Conservation (phyloP, 1,140 invertebrate species). For the Cyrtorhinus lividipennis region DNA sequence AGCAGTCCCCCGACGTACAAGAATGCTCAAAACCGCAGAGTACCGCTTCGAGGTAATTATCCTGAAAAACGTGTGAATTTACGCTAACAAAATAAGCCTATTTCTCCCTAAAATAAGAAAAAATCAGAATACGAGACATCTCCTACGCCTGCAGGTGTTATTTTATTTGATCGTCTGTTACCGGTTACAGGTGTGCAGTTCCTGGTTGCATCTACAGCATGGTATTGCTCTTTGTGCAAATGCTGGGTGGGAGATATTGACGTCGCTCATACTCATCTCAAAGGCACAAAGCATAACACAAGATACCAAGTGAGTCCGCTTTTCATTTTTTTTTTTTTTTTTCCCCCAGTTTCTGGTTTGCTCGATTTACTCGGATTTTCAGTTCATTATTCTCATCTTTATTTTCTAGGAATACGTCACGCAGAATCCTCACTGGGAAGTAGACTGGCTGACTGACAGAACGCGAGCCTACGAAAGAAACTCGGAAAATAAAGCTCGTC, state of each 20-base stretch:
- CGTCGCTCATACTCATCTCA: slow-evolving; percentile 68
- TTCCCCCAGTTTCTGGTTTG: neutral
- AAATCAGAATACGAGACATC: no score
- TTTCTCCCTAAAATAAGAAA: no score
- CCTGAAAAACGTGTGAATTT: no score
- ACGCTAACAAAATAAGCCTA: no score
- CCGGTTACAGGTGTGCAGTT: slow-evolving; percentile 65
- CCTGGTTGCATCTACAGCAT: slow-evolving; percentile 67
- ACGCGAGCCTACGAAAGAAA: slow-evolving; percentile 44
- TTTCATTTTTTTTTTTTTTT: neutral
- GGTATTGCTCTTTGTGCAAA: slow-evolving; percentile 76
- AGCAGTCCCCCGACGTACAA: slow-evolving; percentile 42
- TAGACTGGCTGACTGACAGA: slow-evolving; percentile 63
- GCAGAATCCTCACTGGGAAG: slow-evolving; percentile 70
- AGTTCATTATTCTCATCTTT: slow-evolving; percentile 2
- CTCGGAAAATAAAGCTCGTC: slow-evolving; percentile 33
- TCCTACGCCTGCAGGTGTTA: no score
- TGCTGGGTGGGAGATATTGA: slow-evolving; percentile 74
- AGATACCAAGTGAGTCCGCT: slow-evolving; percentile 54
- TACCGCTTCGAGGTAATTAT: slow-evolving; percentile 56
- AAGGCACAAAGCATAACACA: slow-evolving; percentile 56
- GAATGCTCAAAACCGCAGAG: slow-evolving; percentile 53
- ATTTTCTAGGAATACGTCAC: slow-evolving; percentile 51
- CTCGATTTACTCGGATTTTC: no score
- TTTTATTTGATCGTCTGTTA: no score